Evolutionary conservation across 2,113 vertebrate species (phyloP).

Genomic region (Cyphomyrus discorhynchus): DNA sequence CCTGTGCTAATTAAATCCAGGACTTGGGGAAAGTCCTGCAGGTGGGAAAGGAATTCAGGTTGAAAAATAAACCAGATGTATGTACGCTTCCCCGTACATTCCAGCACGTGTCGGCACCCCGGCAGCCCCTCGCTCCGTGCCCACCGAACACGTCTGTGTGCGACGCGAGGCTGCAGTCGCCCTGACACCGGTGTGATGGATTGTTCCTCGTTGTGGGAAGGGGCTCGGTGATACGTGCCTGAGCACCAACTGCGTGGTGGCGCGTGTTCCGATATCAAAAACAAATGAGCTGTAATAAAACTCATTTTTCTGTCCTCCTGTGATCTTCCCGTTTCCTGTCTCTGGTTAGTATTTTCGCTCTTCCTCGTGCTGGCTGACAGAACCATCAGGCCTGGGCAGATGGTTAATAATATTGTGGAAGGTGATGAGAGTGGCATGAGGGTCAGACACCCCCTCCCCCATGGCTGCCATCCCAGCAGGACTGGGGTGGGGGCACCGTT

Average conservation of each 20-base stretch:
- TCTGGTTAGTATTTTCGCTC: background rate
- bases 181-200: background rate
- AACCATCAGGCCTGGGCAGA: background rate
- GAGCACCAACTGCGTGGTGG: background rate
- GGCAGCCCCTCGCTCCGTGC: background rate
- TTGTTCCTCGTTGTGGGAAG: background rate
- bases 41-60: slow-evolving; percentile 57
- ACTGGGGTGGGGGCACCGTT: background rate
- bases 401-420: background rate
- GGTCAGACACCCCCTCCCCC: slow-evolving; percentile 31
- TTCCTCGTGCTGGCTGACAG: background rate
- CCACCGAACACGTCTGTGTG: background rate
- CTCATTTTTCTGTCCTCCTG: background rate
- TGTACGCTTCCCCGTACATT: slow-evolving; percentile 47
- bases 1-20: slow-evolving; percentile 65
- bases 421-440: background rate
- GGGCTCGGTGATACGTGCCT: background rate
- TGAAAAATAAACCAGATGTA: slow-evolving; percentile 64
- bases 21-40: slow-evolving; percentile 61
- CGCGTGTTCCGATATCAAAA: background rate
- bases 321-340: background rate
- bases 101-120: slow-evolving; percentile 44
- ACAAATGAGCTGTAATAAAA: background rate
- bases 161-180: background rate
- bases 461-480: slow-evolving; percentile 28